Evolutionary conservation across 2,113 vertebrate species (phyloP).

Genomic region (human): DNA sequence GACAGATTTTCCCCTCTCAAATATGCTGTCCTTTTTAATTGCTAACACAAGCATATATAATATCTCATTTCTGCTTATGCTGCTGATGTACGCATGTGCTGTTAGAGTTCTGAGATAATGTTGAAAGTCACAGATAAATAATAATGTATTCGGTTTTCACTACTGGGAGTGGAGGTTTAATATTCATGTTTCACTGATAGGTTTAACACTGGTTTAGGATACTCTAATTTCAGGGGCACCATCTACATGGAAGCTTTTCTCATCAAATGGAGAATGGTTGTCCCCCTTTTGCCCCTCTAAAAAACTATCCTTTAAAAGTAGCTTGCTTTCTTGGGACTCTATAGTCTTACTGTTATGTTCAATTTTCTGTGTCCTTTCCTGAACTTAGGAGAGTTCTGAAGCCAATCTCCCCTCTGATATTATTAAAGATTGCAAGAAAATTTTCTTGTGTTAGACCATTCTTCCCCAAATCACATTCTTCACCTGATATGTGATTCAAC

Average conservation of each 20-base stretch:
- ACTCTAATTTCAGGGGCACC: background rate
- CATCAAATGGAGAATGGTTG: background rate
- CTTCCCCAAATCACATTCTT: slow-evolving; percentile 12
- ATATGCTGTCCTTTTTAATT: background rate
- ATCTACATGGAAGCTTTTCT: background rate
- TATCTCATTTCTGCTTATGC: background rate
- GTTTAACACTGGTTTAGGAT: background rate
- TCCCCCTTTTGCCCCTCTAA: too few relatives aligned
- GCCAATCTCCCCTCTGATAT: background rate
- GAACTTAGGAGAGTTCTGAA: background rate
- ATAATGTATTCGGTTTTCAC: background rate
- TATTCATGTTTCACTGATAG: background rate
- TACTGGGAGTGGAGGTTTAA: background rate
- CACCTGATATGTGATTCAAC: background rate
- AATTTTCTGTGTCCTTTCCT: background rate
- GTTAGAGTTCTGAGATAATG: background rate
- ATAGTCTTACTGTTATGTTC: background rate
- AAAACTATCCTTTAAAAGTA: background rate
- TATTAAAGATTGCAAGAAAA: background rate
- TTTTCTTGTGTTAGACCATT: background rate
- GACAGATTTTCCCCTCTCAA: background rate
- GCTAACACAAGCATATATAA: background rate
- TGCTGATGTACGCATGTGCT: background rate
- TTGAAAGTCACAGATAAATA: background rate
- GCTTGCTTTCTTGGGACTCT: background rate